Evolutionary conservation across 2,888 invertebrate genomes (phyloP), one percentile per base, ranked within the genome.

Genomic region (Melieria crassipennis): DNA sequence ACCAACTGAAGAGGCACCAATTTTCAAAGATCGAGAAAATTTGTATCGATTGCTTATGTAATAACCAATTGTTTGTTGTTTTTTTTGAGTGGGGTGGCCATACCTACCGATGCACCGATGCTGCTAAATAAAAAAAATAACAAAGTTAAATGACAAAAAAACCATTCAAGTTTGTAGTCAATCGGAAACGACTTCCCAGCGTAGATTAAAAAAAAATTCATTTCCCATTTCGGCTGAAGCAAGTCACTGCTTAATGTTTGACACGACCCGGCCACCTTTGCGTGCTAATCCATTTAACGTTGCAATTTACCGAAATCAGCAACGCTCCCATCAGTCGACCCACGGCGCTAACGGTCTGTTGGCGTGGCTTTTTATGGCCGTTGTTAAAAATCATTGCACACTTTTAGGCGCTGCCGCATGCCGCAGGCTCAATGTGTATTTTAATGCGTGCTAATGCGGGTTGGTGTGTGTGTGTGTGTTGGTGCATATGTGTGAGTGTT

Each of bases 31-130:
- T 30, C 30, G 30, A 30, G 1, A 30, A 30, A 30, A 30, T 1
- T 30, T 30, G 1, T 3, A 30, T 30, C 30, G 30, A 30, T 30
- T 30, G 30, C 30, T 30, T 30, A 30, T 30, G 30, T 30, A 45
- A 30, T 69, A 52, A 69, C 70, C 65, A 70, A 70, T 70, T 63
- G 11, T 52, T 60, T 30, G 48, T n/a, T 30, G 47, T 10, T 3
- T 13, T 5, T 55, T 52, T 62, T 52, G 6, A 11, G 42, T 42
- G 11, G 42, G 42, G 50, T 16, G 45, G 7, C 11, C 52, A 75
- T 81, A 79, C 80, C 77, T 78, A 82, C 80, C 83, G 79, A 82
- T 82, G 82, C 80, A 80, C 78, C 79, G 81, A 78, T 80, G 82
- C 80, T 60, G 71, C 66, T 66, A 66, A 66, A 70, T 30, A 30